Evolutionary conservation across 2,113 vertebrate genomes (phyloP), one percentile per base, ranked within the genome.

Genomic region (Gavialis gangeticus): DNA sequence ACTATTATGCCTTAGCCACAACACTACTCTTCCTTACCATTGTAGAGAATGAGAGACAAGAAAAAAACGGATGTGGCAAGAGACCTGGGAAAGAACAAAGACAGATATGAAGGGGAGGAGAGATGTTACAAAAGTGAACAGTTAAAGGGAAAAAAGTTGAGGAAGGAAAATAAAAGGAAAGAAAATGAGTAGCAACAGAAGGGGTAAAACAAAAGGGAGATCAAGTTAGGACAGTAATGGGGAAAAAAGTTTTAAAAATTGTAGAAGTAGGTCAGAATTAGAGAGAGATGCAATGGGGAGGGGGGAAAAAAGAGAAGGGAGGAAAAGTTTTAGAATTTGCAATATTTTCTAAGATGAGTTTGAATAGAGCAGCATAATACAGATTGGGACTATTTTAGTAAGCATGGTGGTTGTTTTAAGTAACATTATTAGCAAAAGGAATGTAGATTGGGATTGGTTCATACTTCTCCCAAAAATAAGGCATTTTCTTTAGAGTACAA

Each of bases 261-360:
- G 34, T 30, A 37, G 34, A 73, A 12, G 13, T 46, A 25, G 7
- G 34, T 12, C 12, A 46, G 46, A 24, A 19, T 8, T 73, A 22
- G n/a, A 73, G 69, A 21, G 46, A 37, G 14, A 73, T 21, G 30
- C 22, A 46, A 25, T 37, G 13, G 11, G 54, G 17, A 27, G 21
- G 14, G 16, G 4, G 4, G 3, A 27, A 5, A 4, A 18, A 17
- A 11, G n/a, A 12, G 4, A 46, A 2, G 9, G 16, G 1, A 17
- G 15, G 28, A 5, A 30, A 46, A 46, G 46, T 46, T 46, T 46
- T 46, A 46, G 46, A 46, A 46, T 46, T 46, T 46, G 46, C 46
- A 46, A 46, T 46, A 46, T 46, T 46, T 46, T 46, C 46, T 71
- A 81, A 6, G 10, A 8, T 75, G 79, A 17, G 3, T 22, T 82